A percentile compares a stretch with the other conserved stretches of the same genome.
These are phyloP conservation scores for Diachasma alloeum DNA, from an alignment of 1,140 invertebrate species.

Conservation along the genomic window DNA sequence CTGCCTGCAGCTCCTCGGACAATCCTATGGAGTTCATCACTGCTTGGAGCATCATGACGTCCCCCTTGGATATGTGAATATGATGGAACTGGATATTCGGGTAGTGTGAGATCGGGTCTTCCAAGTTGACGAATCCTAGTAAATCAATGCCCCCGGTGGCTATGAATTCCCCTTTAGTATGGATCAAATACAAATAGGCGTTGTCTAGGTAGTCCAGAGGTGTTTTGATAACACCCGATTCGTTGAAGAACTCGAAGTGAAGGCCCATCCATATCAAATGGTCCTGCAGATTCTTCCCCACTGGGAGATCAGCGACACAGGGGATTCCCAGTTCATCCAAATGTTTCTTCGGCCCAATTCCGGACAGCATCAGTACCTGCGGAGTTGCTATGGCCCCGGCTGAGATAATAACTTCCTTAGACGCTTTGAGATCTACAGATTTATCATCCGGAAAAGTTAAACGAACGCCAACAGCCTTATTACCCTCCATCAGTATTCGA, in stretches of 20 bases:
- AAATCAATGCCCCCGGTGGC: conserved; percentile 66
- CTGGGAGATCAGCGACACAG: conserved; percentile 72
- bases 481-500: conserved; percentile 67
- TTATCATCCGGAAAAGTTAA: conserved; percentile 62
- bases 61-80: conserved; percentile 70
- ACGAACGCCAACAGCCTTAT: conserved; percentile 49
- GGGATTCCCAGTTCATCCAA: conserved; percentile 74
- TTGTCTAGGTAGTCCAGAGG: conserved; percentile 28
- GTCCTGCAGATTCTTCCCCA: conserved; percentile 78
- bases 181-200: conserved; percentile 66
- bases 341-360: conserved; percentile 75
- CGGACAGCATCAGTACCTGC: conserved; percentile 77
- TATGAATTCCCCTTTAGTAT: conserved; percentile 61
- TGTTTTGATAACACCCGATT: conserved; percentile 45
- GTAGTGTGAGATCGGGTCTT: conserved; percentile 60
- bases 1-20: conserved; percentile 56
- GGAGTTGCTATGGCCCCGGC: conserved; percentile 70
- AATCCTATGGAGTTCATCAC: conserved; percentile 56
- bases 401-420: conserved; percentile 72
- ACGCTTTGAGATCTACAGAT: conserved; percentile 58
- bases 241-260: conserved; percentile 66
- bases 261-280: conserved; percentile 76
- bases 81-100: conserved; percentile 70
- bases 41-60: conserved; percentile 59
- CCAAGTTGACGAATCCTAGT: conserved; percentile 63